Evolutionary conservation across 2,113 vertebrate species (phyloP).

Genomic region (Dasypus novemcinctus): DNA sequence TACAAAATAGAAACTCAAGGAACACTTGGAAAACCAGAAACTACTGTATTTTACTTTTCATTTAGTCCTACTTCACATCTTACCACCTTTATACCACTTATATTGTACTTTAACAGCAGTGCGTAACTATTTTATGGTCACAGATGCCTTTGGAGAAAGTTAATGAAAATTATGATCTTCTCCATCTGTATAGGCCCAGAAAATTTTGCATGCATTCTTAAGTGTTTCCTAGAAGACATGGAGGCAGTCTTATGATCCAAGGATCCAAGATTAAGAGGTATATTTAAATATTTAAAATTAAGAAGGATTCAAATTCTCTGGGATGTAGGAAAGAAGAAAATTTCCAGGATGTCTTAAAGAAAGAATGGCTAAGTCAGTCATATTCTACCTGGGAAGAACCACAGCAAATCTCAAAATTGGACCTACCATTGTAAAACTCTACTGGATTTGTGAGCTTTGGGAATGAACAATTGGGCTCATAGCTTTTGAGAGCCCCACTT

Average conservation of each 20-base stretch:
- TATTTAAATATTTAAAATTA: conserved; percentile 34
- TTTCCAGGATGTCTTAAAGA: neutral
- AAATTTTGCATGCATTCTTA: neutral
- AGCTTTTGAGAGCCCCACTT: neutral
- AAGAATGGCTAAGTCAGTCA: neutral
- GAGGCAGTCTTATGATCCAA: neutral
- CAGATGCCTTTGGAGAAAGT: neutral
- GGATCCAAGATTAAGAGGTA: neutral
- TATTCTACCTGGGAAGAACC: neutral
- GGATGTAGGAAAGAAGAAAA: neutral
- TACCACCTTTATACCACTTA: neutral
- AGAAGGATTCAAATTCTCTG: neutral
- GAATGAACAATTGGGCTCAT: neutral
- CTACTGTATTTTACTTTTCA: neutral
- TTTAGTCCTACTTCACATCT: neutral
- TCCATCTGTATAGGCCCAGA: neutral
- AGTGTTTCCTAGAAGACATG: neutral
- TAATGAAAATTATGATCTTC: neutral
- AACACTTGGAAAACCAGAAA: neutral
- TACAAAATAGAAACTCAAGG: neutral
- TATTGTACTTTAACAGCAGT: neutral
- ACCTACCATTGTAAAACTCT: neutral
- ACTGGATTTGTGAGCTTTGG: neutral
- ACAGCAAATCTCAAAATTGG: neutral
- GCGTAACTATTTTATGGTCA: neutral